Percentiles rank a stretch among this genome's conserved stretches.
phyloP scores from a whole-genome alignment of 2,888 invertebrate genomes.

The Clanis bilineata region DNA sequence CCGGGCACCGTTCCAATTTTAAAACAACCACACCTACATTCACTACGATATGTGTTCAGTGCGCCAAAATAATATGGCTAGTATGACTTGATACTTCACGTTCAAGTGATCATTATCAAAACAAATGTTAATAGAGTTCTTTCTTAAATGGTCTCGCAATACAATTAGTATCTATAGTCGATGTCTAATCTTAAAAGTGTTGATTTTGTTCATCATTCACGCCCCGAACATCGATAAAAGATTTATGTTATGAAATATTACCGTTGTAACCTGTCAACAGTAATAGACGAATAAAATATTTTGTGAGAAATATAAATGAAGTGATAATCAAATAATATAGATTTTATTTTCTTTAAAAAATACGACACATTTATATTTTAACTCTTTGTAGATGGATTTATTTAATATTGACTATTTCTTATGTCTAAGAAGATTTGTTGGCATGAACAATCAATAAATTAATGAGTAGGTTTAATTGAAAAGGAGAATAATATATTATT shows the following conservation, averaged over 20 bases:
- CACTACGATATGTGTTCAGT: conserved; percentile 46
- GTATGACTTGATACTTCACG: conserved; percentile 23
- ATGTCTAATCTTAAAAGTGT: neutral
- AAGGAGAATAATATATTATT: conserved; percentile 39
- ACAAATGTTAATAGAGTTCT: neutral
- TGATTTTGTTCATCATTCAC: neutral
- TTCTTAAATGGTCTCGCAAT: neutral
- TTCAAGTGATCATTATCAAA: neutral
- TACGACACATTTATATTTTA: neutral
- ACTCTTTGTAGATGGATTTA: neutral
- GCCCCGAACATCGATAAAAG: neutral
- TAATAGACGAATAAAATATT: neutral
- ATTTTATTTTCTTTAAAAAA: neutral
- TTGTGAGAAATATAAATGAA: no score
- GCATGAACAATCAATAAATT: conserved; percentile 11
- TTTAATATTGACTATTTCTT: neutral
- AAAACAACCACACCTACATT: conserved; percentile 69
- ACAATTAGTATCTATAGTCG: conserved; percentile 1
- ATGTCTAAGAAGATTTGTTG: neutral
- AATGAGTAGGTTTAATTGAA: no score
- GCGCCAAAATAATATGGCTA: conserved; percentile 46
- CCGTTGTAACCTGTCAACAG: no score
- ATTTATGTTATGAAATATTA: neutral
- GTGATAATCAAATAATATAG: neutral
- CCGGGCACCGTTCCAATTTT: conserved; percentile 77